Evolutionary conservation across 2,113 vertebrate genomes (phyloP).

Genomic region (Malaclemys terrapin): DNA sequence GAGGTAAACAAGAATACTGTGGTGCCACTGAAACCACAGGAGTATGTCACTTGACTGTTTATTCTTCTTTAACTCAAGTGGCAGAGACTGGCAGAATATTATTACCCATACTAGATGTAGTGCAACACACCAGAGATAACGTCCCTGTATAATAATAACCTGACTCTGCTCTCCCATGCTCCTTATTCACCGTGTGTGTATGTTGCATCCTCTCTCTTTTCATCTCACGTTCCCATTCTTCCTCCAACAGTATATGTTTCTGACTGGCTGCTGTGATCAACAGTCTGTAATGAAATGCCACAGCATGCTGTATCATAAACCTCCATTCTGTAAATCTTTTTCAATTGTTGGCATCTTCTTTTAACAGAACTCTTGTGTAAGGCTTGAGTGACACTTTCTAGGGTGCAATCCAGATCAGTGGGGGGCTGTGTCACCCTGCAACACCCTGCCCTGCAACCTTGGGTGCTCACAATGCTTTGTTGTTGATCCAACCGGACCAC

Average conservation of each 20-base stretch:
- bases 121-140: background rate
- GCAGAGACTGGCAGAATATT: background rate
- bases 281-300: background rate
- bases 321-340: background rate
- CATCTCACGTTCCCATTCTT: background rate
- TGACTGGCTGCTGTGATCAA: background rate
- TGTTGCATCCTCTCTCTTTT: background rate
- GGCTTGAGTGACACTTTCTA: background rate
- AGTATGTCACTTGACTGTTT: background rate
- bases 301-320: fast-evolving
- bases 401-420: too few species aligned
- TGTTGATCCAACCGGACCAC: too few species aligned
- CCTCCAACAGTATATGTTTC: background rate
- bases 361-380: background rate
- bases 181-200: background rate
- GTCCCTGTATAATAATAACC: background rate
- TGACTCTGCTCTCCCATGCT: background rate
- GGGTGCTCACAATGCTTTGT: too few species aligned
- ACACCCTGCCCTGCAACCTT: too few species aligned
- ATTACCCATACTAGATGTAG: background rate
- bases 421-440: too few species aligned
- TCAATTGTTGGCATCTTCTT: background rate
- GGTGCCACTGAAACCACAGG: background rate
- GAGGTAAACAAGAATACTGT: background rate
- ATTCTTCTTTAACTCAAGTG: background rate